Base-by-base conservation (phyloP, 2,888 invertebrate species). In the Muschampia plurimacula region DNA sequence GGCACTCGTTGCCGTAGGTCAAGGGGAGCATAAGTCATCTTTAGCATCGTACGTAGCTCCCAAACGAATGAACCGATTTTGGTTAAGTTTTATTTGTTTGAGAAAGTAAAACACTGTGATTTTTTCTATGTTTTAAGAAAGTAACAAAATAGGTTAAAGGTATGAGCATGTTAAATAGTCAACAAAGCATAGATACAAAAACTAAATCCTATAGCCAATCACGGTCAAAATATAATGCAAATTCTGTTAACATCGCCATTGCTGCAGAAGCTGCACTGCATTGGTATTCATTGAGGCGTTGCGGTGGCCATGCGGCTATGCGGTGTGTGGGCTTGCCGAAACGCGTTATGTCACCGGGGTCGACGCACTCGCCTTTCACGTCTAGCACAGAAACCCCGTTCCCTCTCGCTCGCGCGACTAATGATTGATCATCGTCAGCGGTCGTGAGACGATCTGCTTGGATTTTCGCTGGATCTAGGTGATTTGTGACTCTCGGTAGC, bases 271-370 rank as follows among this genome's bases (percentile, higher is more conserved):
- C 41, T n/a, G 22, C 67, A 67, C 63, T 41, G 52, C 39, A 67
- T 63, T 52, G 52, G 52, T 67, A 72, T 62, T 60, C 65, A 63
- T 12, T 28, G 62, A 44, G 22, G 49, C 46, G 44, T 32, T 41
- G 46, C 64, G 12, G 55, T n/a, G 71, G 73, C 44, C 12, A 76
- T 78, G 80, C 83, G 10, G 44, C 44, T 12, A 12, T 12, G 12
- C 12, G 44, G 12, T 60, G 9, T 62, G 64, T 15, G 52, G 36
- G 69, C 73, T 77, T 79, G 80, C 83, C 85, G 82, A 85, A 84
- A 83, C 81, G 78, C 78, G 83, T 88, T 89, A 87, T 87, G 86
- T 88, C 86, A 88, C 78, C 71, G 81, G 79, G 88, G 87, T 86
- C 85, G 83, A 81, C 79, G 89, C 74, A 76, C 80, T 82, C 84